A percentile compares a stretch with the other conserved stretches of the same genome.
Conservation (phyloP, 2,797 vertebrate species). For the Pantherophis alleghaniensis region DNA sequence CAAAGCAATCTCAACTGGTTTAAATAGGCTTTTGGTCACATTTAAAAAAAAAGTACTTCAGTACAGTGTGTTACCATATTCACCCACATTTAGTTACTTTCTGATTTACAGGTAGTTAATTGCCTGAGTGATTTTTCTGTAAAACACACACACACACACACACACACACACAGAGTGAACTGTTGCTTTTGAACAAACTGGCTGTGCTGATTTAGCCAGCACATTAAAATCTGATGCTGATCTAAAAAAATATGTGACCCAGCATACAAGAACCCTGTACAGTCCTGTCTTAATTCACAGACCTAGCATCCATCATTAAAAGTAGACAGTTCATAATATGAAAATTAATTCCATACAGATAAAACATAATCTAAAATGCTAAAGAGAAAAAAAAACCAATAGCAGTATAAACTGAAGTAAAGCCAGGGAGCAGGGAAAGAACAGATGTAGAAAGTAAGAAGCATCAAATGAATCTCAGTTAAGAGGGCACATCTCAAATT, state of each 20-base stretch:
- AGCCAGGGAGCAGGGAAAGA: not conserved
- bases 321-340: not conserved
- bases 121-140: not conserved
- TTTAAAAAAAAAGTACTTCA: not conserved
- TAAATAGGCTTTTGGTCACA: not conserved
- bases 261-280: not conserved
- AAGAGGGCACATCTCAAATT: not conserved
- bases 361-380: not conserved
- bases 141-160: no score
- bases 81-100: not conserved
- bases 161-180: not conserved
- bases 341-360: not conserved
- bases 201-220: not conserved
- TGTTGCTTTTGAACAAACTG: not conserved
- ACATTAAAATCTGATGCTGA: not conserved
- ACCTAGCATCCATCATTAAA: not conserved
- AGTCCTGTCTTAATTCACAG: not conserved
- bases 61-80: not conserved
- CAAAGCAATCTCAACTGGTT: not conserved
- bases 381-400: not conserved
- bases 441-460: not conserved
- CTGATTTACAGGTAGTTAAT: not conserved
- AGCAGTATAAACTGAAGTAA: not conserved
- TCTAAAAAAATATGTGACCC: not conserved
- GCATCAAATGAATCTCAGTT: not conserved